Conservation (phyloP, 2,113 vertebrate genomes). For the Talpa occidentalis region DNA sequence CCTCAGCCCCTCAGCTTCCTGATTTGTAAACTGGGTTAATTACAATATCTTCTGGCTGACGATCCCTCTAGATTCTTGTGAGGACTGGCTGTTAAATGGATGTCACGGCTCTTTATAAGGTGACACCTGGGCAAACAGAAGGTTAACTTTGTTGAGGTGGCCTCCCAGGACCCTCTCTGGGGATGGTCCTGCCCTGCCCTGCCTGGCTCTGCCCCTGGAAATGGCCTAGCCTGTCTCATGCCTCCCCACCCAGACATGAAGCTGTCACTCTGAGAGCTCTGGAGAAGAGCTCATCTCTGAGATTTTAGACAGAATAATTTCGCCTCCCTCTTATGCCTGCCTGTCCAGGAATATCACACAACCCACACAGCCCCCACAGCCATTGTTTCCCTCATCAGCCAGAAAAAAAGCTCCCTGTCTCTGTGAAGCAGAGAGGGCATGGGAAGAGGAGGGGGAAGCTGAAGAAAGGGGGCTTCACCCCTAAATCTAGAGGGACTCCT, state of each 20-base stretch:
- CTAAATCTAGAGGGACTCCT: neutral
- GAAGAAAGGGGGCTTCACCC: neutral
- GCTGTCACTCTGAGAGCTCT: slow-evolving; percentile 5
- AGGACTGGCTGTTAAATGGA: neutral
- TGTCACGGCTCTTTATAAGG: neutral
- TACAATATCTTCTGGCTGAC: neutral
- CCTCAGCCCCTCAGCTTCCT: neutral
- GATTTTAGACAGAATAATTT: slow-evolving; percentile 64
- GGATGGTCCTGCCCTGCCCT: neutral
- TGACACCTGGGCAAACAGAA: neutral
- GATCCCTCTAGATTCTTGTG: neutral
- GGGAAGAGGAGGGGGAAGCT: neutral
- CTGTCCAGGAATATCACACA: slow-evolving; percentile 59
- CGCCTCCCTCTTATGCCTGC: slow-evolving; percentile 33
- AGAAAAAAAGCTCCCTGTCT: neutral
- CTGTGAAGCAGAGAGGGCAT: neutral
- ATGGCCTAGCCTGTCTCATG: neutral
- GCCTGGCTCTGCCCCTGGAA: neutral
- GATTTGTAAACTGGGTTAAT: neutral
- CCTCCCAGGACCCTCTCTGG: neutral
- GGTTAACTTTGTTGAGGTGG: neutral
- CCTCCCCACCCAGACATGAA: neutral
- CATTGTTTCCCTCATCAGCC: slow-evolving; percentile 49
- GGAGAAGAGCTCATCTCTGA: slow-evolving; percentile 26
- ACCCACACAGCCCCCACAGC: slow-evolving; percentile 31